Evolutionary conservation across 2,888 invertebrate genomes (phyloP).

Genomic region (Dusona sp.): DNA sequence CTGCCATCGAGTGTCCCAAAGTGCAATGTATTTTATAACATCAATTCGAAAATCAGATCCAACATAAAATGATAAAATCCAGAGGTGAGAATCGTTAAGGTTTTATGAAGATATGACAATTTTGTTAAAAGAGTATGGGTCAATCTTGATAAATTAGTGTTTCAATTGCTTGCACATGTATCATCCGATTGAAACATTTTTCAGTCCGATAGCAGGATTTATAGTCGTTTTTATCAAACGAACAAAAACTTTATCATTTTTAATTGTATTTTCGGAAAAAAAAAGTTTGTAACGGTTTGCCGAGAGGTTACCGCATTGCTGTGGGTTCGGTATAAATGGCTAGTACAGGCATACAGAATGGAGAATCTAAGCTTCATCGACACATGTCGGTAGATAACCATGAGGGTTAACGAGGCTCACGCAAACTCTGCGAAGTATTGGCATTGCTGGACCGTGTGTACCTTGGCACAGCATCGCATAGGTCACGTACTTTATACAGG

Average conservation of each 20-base stretch:
- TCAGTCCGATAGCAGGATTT: neutral
- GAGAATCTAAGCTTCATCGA: constrained; percentile 10
- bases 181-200: neutral
- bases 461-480: constrained; percentile 18
- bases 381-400: constrained; percentile 29
- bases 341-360: neutral
- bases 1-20: neutral
- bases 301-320: neutral
- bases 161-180: neutral
- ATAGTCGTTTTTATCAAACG: neutral
- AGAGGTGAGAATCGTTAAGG: constrained; percentile 12
- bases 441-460: constrained; percentile 18
- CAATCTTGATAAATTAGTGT: neutral
- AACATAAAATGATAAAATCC: neutral
- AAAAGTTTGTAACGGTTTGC: neutral
- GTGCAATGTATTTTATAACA: neutral
- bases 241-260: neutral
- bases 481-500: constrained; percentile 36
- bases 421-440: constrained; percentile 24
- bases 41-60: neutral
- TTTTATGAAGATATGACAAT: neutral
- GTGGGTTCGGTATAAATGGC: neutral
- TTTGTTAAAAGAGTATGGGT: neutral
- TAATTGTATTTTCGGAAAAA: neutral
- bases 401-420: constrained; percentile 44